These are phyloP conservation scores for Trachelus troglodyta DNA, from an alignment of 2,888 invertebrate species.

Conservation along the genomic window DNA sequence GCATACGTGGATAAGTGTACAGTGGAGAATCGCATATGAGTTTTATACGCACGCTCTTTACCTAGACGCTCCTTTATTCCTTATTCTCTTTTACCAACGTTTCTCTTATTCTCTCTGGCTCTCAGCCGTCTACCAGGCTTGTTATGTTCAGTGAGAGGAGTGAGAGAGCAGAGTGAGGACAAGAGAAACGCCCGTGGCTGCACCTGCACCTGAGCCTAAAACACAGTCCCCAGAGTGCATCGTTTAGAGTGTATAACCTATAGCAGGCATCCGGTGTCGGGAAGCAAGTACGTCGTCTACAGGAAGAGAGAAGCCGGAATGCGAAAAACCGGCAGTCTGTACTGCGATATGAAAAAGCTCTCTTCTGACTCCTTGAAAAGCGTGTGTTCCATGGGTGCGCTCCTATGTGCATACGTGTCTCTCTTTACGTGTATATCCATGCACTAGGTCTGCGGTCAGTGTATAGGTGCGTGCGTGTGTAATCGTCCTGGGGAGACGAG, in stretches of 20 bases:
- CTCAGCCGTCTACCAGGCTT: slow-evolving; percentile 32
- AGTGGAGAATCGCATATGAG: not conserved
- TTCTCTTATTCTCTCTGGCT: slow-evolving; percentile 16
- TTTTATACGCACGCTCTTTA: not conserved
- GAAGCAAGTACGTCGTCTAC: not conserved
- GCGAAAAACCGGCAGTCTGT: not conserved
- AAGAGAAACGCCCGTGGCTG: slow-evolving; percentile 28
- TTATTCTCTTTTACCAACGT: slow-evolving; percentile 18
- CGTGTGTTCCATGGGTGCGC: not conserved
- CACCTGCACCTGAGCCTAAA: slow-evolving; percentile 33
- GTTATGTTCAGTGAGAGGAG: slow-evolving; percentile 29
- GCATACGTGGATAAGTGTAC: not conserved
- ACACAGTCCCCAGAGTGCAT: not conserved
- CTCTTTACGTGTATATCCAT: not conserved
- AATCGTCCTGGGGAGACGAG: not conserved
- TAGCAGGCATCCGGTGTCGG: not conserved
- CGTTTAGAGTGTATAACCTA: not conserved
- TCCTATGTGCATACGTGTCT: not conserved
- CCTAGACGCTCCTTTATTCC: slow-evolving; percentile 19
- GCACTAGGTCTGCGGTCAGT: not conserved
- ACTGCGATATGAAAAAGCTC: not conserved
- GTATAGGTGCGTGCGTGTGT: not conserved
- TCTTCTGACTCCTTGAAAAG: not conserved
- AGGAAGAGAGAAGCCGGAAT: not conserved
- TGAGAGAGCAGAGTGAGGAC: slow-evolving; percentile 9